Base-by-base conservation (phyloP, 2,888 invertebrate genomes). In the Hirudinaria manillensis region DNA sequence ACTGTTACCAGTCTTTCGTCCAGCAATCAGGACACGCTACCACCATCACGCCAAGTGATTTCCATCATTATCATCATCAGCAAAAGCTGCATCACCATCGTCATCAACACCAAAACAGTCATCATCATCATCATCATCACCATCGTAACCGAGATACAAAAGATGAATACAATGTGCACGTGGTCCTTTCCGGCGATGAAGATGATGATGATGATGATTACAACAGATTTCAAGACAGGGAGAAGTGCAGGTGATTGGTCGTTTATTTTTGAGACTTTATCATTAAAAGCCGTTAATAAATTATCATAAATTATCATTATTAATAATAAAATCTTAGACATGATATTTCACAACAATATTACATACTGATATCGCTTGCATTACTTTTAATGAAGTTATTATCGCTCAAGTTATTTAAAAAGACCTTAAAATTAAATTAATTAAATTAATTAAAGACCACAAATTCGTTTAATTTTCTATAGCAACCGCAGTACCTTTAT, bases 1-100 rank as follows among this genome's bases (percentile, higher is more conserved):
- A 61, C 24, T 61, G 61, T n/a, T 61, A 27, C 61, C 29, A 61
- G 24, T 61, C 61, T 10, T 61, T 61, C 29, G 6, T 61, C 61
- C 6, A 61, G 21, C 61, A 27, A 27, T 29, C 29, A 29, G 61
- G 61, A 61, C 19, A 61, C 61, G 61, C 10, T 29, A 61, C 61
- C 61, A 61, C 24, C 61, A 6, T 7, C 61, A 61, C 19, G 24
- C 61, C 61, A 7, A 61, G n/a, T 21, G 29, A 61, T 29, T 61
- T 10, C 19, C 61, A 61, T 61, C 61, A 61, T 16, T 7, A 61
- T 61, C 61, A 61, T n/a, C 61, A 61, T 16, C 61, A 61, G 7
- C 19, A 61, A 7, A 24, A 61, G 29, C 61, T 21, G 13, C 21
- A 7, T 27, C 61, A 29, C 21, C 24, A 61, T 61, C 21, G 1